phyloP scores from a whole-genome alignment of 2,113 vertebrate species.

The Anguilla rostrata region DNA sequence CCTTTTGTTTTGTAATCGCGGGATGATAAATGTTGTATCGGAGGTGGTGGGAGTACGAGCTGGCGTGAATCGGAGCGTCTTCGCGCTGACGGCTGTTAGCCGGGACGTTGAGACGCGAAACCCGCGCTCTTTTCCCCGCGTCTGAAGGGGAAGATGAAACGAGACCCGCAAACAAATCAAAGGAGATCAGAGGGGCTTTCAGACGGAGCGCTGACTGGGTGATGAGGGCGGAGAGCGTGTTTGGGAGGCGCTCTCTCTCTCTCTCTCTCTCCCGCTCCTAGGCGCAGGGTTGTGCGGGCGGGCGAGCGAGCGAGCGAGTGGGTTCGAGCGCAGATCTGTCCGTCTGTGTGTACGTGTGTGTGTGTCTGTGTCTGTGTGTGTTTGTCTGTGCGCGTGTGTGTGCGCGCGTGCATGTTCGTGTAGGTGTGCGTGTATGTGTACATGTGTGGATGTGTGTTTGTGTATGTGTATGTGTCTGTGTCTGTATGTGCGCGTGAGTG shows the following conservation, averaged over 20 bases:
- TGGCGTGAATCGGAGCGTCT: conserved; percentile 48
- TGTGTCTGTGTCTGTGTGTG: too few species aligned
- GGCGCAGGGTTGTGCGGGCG: too few species aligned
- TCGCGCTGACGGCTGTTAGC: conserved; percentile 36
- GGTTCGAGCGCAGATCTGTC: background rate
- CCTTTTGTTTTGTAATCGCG: conserved; percentile 25
- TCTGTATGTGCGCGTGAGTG: conserved; percentile 11
- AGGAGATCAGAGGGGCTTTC: conserved; percentile 54
- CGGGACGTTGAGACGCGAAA: conserved; percentile 46
- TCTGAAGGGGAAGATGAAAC: conserved; percentile 57
- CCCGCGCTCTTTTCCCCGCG: conserved; percentile 45
- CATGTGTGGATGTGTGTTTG: conserved; percentile 32
- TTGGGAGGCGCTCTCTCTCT: conserved; percentile 31
- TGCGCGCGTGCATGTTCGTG: too few species aligned
- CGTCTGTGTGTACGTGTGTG: too few species aligned
- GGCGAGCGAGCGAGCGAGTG: conserved; percentile 13
- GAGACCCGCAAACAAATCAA: conserved; percentile 64
- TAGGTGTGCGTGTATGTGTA: too few species aligned
- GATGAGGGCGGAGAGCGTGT: conserved; percentile 43
- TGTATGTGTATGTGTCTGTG: conserved; percentile 38
- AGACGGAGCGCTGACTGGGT: conserved; percentile 56
- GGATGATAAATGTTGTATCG: conserved; percentile 8
- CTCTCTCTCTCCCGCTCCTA: background rate
- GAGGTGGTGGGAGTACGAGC: conserved; percentile 43
- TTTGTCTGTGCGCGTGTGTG: too few species aligned